Base-by-base conservation (phyloP, 2,888 invertebrate species). In the Eumacrocentrus americanus region DNA sequence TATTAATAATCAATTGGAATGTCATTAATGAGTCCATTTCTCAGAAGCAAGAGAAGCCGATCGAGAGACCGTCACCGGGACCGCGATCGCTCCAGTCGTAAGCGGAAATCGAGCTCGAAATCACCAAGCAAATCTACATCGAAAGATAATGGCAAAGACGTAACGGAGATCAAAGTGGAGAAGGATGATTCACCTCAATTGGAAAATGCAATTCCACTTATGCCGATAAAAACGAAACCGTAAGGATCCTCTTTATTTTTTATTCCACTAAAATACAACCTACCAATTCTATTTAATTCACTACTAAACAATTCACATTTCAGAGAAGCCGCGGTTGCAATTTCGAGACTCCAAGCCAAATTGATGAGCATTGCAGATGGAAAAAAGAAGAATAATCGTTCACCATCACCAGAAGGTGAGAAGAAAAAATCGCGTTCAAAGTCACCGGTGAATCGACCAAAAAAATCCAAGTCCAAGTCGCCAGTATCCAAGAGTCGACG, bases 261-360 rank as follows among this genome's bases (percentile, higher is more conserved):
- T n/a, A n/a, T n/a, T n/a, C n/a, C n/a, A n/a, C n/a, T n/a, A n/a
- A n/a, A n/a, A n/a, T n/a, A n/a, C n/a, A n/a, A n/a, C n/a, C n/a
- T n/a, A 18, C 18, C 18, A 22, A 37, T 46, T 9, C 38, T 29
- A 4, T 42, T 40, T 56, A 44, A 35, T 38, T 42, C n/a, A 20
- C 18, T 51, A 9, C 37, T 25, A 34, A 48, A 20, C 20, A 58
- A 47, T 55, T 22, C 57, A 29, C 63, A 29, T 29, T 29, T 4
- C 29, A 83, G 82, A 58, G 81, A 81, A 72, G 80, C 82, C 4
- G 79, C 81, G 4, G 83, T 82, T n/a, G 81, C 83, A 1, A 84
- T 87, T 57, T 86, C 87, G 3, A 84, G 86, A 68, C 81, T 87
- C 3, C 88, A 88, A 75, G 87, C 86, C 3, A 87, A 87, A 72